Percentiles rank a stretch among this genome's conserved stretches.
Conservation (phyloP, 2,888 invertebrate genomes). For the Sminthurides aquaticus region DNA sequence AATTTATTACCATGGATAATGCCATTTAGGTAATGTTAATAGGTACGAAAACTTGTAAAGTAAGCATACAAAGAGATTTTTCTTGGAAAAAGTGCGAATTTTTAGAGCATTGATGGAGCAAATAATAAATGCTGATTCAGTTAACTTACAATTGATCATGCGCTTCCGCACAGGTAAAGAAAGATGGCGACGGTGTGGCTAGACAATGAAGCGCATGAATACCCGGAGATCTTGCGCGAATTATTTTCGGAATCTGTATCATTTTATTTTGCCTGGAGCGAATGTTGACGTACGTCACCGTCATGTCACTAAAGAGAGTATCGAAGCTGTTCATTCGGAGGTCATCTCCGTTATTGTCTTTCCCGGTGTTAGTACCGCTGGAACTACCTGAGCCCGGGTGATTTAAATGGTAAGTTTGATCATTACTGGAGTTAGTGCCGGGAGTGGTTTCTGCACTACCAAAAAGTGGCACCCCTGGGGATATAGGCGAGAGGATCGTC, state of each 20-base stretch:
- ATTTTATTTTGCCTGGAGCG: constrained; percentile 19
- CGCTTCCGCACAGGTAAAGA: neutral
- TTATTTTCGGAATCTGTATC: constrained; percentile 15
- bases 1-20: too few relatives aligned
- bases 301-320: constrained; percentile 14
- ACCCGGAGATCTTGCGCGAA: constrained; percentile 9
- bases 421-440: constrained; percentile 1
- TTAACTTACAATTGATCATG: neutral
- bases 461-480: neutral
- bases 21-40: too few relatives aligned
- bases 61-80: too few relatives aligned
- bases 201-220: neutral
- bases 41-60: too few relatives aligned
- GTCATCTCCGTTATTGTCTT: neutral
- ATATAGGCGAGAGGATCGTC: constrained; percentile 14
- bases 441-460: neutral
- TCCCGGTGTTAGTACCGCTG: neutral
- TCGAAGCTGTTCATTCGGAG: neutral
- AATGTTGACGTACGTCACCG: constrained; percentile 17
- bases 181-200: neutral
- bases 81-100: too few relatives aligned
- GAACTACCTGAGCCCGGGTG: neutral
- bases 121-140: too few relatives aligned
- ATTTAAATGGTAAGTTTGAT: neutral
- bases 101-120: too few relatives aligned